Conservation (phyloP, 2,797 vertebrate species). For the Macrochelys suwanniensis region DNA sequence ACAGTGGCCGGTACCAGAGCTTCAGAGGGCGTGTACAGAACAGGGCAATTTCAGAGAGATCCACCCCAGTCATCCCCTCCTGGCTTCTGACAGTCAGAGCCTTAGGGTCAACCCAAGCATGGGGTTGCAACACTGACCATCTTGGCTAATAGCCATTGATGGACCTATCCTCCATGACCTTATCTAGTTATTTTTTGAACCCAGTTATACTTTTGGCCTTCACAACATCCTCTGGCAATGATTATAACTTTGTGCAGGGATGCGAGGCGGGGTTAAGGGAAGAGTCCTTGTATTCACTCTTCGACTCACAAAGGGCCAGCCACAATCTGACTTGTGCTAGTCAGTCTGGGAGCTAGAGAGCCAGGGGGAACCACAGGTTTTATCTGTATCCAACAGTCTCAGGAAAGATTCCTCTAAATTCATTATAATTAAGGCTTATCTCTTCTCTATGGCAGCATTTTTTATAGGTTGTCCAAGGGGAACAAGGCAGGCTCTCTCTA, state of each 20-base stretch:
- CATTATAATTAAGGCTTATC: background rate
- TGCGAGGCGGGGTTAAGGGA: background rate
- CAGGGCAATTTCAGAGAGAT: background rate
- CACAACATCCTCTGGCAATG: background rate
- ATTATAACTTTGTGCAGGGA: background rate
- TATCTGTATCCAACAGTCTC: background rate
- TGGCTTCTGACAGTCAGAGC: background rate
- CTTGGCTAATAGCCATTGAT: background rate
- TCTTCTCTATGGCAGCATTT: background rate
- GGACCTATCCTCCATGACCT: background rate
- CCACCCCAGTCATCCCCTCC: background rate
- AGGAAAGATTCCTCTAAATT: background rate
- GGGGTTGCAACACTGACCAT: background rate
- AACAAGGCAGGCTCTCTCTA: background rate
- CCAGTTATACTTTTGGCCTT: background rate
- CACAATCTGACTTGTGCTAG: background rate
- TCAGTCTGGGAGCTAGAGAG: background rate
- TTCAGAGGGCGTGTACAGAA: background rate
- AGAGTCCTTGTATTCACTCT: background rate
- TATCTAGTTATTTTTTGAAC: background rate
- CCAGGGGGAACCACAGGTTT: background rate
- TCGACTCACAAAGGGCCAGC: rapidly evolving
- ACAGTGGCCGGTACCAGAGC: background rate
- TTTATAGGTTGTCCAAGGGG: background rate
- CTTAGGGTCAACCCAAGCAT: background rate